Conservation (phyloP, 1,140 invertebrate genomes). For the Drosophila nannoptera region DNA sequence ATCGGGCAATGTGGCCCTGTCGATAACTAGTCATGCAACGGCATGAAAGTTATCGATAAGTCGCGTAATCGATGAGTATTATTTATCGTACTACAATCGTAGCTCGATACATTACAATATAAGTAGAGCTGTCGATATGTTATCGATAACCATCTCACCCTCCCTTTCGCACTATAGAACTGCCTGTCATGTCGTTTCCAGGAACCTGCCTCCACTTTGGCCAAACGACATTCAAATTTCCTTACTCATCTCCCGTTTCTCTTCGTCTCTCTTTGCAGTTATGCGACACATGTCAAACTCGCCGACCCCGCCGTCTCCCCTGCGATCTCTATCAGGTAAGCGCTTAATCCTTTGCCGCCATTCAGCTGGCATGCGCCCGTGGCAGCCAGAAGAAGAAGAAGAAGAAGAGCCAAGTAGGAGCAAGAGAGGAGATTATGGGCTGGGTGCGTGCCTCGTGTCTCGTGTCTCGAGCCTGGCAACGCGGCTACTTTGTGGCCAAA, state of each 20-base stretch:
- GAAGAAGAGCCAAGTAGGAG: no score
- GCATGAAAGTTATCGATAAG: no score
- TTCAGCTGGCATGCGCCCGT: constrained; percentile 57
- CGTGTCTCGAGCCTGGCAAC: constrained; percentile 45
- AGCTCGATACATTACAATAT: no score
- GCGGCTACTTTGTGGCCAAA: constrained; percentile 75
- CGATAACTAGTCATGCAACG: not conserved
- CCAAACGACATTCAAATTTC: constrained; percentile 2
- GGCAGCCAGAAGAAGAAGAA: not conserved
- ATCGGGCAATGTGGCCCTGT: no score
- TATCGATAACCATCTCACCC: no score
- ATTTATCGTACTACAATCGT: no score
- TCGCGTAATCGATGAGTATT: no score
- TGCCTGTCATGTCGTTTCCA: no score
- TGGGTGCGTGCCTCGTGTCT: not conserved
- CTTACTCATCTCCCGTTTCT: constrained; percentile 33
- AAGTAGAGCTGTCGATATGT: no score
- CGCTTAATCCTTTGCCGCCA: constrained; percentile 67
- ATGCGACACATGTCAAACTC: constrained; percentile 77
- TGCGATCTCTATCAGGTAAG: constrained; percentile 76
- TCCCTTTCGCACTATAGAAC: no score
- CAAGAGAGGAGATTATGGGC: not conserved
- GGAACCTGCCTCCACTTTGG: not conserved
- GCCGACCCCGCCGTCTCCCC: constrained; percentile 74
- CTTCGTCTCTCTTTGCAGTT: constrained; percentile 60